A percentile compares a stretch with the other conserved stretches of the same genome.
Evolutionary conservation across 2,797 vertebrate genomes (phyloP).

Genomic region (Xerus rutilus): DNA sequence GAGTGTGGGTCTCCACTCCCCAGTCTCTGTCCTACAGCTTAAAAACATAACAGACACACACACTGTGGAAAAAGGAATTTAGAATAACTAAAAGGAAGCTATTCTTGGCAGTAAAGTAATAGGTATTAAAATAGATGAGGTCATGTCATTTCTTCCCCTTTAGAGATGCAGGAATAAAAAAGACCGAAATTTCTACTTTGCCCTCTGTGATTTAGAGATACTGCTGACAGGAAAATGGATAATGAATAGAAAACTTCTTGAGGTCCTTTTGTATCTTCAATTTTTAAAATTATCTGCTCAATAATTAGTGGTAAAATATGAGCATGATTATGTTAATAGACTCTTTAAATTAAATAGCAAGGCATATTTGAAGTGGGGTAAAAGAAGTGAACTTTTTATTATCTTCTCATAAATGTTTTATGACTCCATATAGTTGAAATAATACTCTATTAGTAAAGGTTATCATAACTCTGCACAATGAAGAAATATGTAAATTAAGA

Average conservation of each 20-base stretch:
- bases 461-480: background rate
- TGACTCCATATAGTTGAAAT: conserved; percentile 45
- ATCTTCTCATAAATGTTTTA: conserved; percentile 64
- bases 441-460: conserved; percentile 47
- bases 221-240: background rate
- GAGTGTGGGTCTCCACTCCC: background rate
- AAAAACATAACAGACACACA: background rate
- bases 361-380: conserved; percentile 53
- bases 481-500: conserved; percentile 41
- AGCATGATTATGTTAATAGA: conserved; percentile 54
- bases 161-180: background rate
- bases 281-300: conserved; percentile 59
- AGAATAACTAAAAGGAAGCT: conserved; percentile 7
- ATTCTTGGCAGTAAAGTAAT: background rate
- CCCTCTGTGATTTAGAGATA: background rate
- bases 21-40: background rate
- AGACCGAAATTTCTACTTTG: background rate
- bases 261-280: conserved; percentile 44
- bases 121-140: background rate
- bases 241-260: conserved; percentile 30
- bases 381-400: conserved; percentile 63
- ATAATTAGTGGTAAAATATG: conserved; percentile 62
- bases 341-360: conserved; percentile 49
- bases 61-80: background rate
- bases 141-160: background rate